Percentiles rank a stretch among this genome's conserved stretches.
These are phyloP conservation scores for Magallana gigas DNA, from an alignment of 1,140 invertebrate genomes.

Conservation along the genomic window DNA sequence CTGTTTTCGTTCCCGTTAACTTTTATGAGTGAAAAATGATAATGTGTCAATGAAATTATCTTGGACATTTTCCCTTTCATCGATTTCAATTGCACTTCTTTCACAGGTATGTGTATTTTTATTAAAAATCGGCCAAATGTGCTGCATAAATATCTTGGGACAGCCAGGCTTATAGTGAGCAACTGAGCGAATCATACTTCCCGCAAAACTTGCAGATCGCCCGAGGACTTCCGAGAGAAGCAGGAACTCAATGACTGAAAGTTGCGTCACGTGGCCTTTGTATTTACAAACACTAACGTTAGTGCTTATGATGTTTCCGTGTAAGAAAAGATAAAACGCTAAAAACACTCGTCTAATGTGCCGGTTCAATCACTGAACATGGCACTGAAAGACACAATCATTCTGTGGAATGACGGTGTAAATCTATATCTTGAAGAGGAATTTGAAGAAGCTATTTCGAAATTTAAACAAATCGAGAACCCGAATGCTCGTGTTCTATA, in stretches of 20 bases:
- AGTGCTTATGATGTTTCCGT: background rate
- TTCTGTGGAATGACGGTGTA: constrained; percentile 27
- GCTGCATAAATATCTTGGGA: no score
- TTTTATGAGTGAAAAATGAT: no score
- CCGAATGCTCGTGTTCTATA: constrained; percentile 13
- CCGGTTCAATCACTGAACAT: constrained; percentile 13
- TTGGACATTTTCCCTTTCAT: no score
- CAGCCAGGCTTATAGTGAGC: no score
- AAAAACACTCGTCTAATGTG: background rate
- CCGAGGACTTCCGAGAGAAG: background rate
- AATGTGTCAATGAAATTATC: no score
- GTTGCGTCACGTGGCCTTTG: background rate
- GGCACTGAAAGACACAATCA: constrained; percentile 21
- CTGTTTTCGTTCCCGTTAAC: no score
- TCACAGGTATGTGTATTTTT: no score
- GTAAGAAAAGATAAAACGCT: background rate
- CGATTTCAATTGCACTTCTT: no score
- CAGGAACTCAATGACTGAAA: background rate
- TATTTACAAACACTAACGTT: constrained; percentile 3
- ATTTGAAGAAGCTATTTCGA: constrained; percentile 29
- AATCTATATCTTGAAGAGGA: constrained; percentile 34
- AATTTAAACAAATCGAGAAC: constrained; percentile 14
- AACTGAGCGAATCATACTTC: background rate
- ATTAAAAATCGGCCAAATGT: no score
- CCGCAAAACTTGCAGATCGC: background rate